phyloP scores from a whole-genome alignment of 1,140 invertebrate genomes.

The Drosophila rufa region DNA sequence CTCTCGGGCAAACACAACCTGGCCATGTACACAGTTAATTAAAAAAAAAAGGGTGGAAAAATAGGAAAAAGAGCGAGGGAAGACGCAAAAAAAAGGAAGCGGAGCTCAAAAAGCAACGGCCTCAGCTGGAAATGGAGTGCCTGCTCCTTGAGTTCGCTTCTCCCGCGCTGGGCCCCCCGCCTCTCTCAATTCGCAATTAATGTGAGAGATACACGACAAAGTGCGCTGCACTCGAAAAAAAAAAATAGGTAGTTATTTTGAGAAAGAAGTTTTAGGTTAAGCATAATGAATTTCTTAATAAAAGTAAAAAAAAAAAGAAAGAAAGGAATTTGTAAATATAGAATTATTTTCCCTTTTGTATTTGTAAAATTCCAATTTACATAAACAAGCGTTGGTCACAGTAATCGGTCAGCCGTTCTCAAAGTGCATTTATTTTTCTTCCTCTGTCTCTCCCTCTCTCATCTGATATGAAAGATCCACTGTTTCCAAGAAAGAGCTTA shows the following conservation, averaged over 20 bases:
- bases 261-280: not conserved
- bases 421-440: too few relatives aligned
- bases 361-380: too few relatives aligned
- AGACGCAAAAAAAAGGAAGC: conserved; percentile 29
- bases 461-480: not conserved
- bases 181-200: conserved; percentile 59
- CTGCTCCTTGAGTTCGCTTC: conserved; percentile 45
- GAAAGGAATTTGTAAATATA: too few relatives aligned
- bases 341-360: too few relatives aligned
- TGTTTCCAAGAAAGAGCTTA: too few relatives aligned
- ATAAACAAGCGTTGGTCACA: too few relatives aligned
- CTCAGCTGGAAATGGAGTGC: conserved; percentile 48
- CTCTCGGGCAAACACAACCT: conserved; percentile 64
- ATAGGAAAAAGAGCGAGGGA: conserved; percentile 11
- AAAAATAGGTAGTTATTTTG: not conserved
- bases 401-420: too few relatives aligned
- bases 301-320: not conserved
- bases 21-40: conserved; percentile 76
- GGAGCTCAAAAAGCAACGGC: conserved; percentile 29
- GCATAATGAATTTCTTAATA: not conserved
- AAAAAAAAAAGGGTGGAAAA: conserved; percentile 58
- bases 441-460: not conserved
- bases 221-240: not conserved
- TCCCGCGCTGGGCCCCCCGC: not conserved
- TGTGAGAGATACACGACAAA: conserved; percentile 70